These are phyloP conservation scores for Drosophila sturtevanti DNA, from an alignment of 1,140 invertebrate genomes.

Conservation along the genomic window DNA sequence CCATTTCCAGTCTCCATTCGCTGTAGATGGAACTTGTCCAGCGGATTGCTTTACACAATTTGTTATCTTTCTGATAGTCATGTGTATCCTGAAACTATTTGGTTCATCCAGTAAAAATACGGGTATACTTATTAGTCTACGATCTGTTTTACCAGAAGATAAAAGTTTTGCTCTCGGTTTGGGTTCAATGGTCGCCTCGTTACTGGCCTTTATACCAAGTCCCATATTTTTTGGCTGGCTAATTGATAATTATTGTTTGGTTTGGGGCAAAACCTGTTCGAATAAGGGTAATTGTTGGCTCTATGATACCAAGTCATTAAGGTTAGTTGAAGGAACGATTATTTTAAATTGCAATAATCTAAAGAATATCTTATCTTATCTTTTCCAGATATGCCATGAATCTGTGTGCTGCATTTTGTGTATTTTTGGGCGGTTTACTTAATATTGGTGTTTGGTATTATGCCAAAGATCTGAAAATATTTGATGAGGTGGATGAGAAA, in stretches of 20 bases:
- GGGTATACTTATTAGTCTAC: constrained; percentile 87
- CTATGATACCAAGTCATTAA: constrained; percentile 85
- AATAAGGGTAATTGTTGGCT: constrained; percentile 89
- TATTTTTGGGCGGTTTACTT: constrained; percentile 86
- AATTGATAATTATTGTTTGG: constrained; percentile 87
- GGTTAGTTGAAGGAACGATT: constrained; percentile 23
- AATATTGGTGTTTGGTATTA: constrained; percentile 87
- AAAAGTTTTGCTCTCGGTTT: constrained; percentile 88
- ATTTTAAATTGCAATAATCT: neutral
- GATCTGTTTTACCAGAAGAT: constrained; percentile 87
- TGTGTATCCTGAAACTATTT: constrained; percentile 87
- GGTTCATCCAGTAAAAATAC: constrained; percentile 87
- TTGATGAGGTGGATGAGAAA: constrained; percentile 84
- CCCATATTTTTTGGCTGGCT: constrained; percentile 89
- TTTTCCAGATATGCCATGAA: constrained; percentile 84
- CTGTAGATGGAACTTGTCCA: constrained; percentile 85
- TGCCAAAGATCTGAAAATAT: constrained; percentile 87
- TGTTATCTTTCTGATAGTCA: constrained; percentile 86
- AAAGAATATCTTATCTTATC: constrained; percentile 6
- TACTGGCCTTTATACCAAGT: constrained; percentile 88
- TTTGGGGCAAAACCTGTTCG: constrained; percentile 89
- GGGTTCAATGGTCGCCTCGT: constrained; percentile 85
- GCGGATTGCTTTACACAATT: constrained; percentile 87
- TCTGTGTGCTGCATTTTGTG: constrained; percentile 86
- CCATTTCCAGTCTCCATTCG: constrained; percentile 38